Evolutionary conservation across 2,113 vertebrate genomes (phyloP), one percentile per base, ranked within the genome.

Genomic region (Puntigrus tetrazona): DNA sequence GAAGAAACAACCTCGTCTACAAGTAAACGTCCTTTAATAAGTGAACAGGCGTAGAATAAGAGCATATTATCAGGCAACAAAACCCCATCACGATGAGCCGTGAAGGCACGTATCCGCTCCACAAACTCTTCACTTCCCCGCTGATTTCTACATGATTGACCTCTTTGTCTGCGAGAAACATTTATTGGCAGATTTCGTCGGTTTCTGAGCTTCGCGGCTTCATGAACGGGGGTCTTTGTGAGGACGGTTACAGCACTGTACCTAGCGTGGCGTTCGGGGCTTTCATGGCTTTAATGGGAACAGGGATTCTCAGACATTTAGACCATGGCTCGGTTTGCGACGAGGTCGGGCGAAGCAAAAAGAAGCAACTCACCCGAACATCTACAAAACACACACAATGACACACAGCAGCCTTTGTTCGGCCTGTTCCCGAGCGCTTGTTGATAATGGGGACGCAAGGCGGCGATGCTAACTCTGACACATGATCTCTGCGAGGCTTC

Each of bases 381-480:
- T 67, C 47, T 29, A 78, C 52, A 63, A 9, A 43, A 36, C 77
- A n/a, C 36, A n/a, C 31, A 31, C 22, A 38, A 25, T n/a, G 7
- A 18, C 31, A 78, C 55, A 43, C 8, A 63, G 78, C 25, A 20
- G 80, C 27, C 20, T 81, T 69, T 81, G 41, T 65, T 47, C 1
- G 38, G 72, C 52, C 7, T n/a, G 27, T 74, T 74, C 4, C 38
- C 6, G 18, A 63, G 36, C 57, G 65, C 55, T 63, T 79, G 36
- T 43, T 65, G 25, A 61, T 65, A 79, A 65, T 2, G 2, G 55
- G 78, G 78, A 65, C 5, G 9, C 31, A 59, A 78, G 75, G 57
- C 22, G 25, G 29, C 7, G 31, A 38, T 78, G 45, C 41, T 86
- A 57, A 84, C 69, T 57, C 55, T 81, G 85, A 86, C 83, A 84